Evolutionary conservation across 2,888 invertebrate species (phyloP), one percentile per base, ranked within the genome.

Genomic region (Dasysyrphus tricinctus): DNA sequence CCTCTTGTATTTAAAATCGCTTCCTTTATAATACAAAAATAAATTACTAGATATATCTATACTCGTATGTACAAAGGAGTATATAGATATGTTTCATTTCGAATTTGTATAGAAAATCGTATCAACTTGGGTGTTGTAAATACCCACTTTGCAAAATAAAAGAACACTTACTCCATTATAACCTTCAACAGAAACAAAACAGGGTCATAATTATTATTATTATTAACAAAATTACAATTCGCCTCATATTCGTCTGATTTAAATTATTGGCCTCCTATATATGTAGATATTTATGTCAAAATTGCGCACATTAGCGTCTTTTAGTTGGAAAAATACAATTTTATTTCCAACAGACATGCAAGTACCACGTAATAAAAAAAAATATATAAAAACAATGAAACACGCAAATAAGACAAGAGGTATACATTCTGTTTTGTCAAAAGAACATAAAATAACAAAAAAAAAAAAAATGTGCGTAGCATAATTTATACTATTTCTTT

Each of bases 261-360:
- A 75, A 75, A 39, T 61, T 61, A 42, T 24, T 42, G n/a, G 49
- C 56, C 65, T 67, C 61, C n/a, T n/a, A n/a, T n/a, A n/a, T n/a
- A n/a, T n/a, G n/a, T n/a, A n/a, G n/a, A 19, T 14, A 39, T 29
- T 39, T 16, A 59, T 24, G 44, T 11, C 47, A 6, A 63, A 80
- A 80, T 56, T 76, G 76, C 69, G 69, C 61, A 80, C 47, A 75
- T 76, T 61, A 37, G 61, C 54, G 80, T 75, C 75, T 75, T 69
- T 80, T 44, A 47, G n/a, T 61, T 80, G 51, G 16, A 16, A 61
- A 63, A 39, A 63, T 8, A 61, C 29, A 65, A 47, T 47, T 65
- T 65, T 32, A 65, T 65, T 16, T 44, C 65, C 65, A 47, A 44
- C 44, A 47, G 47, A 47, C 65, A 65, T 65, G 65, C 65, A 42